phyloP scores from a whole-genome alignment of 2,797 vertebrate species.

The Synaphobranchus kaupii region DNA sequence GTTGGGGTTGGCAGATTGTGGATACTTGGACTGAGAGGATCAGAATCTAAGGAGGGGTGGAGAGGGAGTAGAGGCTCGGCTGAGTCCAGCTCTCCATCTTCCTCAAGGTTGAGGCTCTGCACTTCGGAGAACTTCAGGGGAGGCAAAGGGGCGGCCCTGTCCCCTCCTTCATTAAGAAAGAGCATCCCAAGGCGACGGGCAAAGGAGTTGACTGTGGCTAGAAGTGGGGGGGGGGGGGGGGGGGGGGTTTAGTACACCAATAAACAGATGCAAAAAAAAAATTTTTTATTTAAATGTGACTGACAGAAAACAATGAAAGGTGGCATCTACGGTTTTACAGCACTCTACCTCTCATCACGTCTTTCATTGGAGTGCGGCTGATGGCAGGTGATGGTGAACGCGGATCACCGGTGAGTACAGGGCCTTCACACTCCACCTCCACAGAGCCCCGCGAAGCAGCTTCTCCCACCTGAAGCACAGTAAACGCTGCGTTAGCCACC shows the following conservation, averaged over 20 bases:
- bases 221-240: not conserved
- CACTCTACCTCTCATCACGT: constrained; percentile 66
- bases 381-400: constrained; percentile 72
- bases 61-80: constrained; percentile 60
- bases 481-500: not conserved
- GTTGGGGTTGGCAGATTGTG: constrained; percentile 40
- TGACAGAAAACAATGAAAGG: not conserved
- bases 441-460: constrained; percentile 39
- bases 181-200: constrained; percentile 68
- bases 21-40: constrained; percentile 40
- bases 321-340: not conserved
- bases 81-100: constrained; percentile 51
- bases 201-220: constrained; percentile 71
- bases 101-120: constrained; percentile 41
- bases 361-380: constrained; percentile 71
- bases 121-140: constrained; percentile 40
- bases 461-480: constrained; percentile 51
- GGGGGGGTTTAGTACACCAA: not conserved
- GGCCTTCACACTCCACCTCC: constrained; percentile 42
- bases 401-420: constrained; percentile 60
- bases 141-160: constrained; percentile 36
- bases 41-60: constrained; percentile 23
- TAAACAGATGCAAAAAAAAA: not conserved
- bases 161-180: constrained; percentile 62
- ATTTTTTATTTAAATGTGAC: not conserved